These are phyloP conservation scores for Acleris emargana DNA, from an alignment of 2,888 invertebrate genomes.

Conservation along the genomic window DNA sequence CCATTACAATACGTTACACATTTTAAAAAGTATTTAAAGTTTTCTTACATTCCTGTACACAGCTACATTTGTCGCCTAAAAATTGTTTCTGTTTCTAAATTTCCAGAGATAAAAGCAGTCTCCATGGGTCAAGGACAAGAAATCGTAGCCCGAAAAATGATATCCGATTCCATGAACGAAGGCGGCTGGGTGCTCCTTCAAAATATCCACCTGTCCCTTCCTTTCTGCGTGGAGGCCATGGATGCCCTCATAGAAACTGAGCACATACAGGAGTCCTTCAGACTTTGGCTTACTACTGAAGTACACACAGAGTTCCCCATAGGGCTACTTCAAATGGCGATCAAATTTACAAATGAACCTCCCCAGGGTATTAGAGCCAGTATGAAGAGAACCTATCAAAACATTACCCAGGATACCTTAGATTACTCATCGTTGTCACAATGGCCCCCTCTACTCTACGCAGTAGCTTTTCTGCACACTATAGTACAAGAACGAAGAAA, in stretches of 20 bases:
- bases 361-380: slow-evolving; percentile 97
- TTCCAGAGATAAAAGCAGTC: slow-evolving; percentile 89
- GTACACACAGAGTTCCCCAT: slow-evolving; percentile 97
- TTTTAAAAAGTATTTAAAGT: too few species aligned
- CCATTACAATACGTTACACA: too few species aligned
- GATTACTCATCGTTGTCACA: slow-evolving; percentile 96
- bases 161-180: slow-evolving; percentile 89
- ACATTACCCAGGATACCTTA: slow-evolving; percentile 93
- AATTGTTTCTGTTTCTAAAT: background rate
- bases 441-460: slow-evolving; percentile 97
- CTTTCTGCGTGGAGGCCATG: slow-evolving; percentile 96
- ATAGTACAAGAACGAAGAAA: slow-evolving; percentile 97
- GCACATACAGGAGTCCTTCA: slow-evolving; percentile 91
- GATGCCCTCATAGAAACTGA: slow-evolving; percentile 94
- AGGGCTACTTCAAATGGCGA: slow-evolving; percentile 93
- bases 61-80: too few species aligned
- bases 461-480: slow-evolving; percentile 97
- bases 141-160: slow-evolving; percentile 91
- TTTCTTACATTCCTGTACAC: too few species aligned
- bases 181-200: slow-evolving; percentile 98
- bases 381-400: slow-evolving; percentile 96
- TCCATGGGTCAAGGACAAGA: slow-evolving; percentile 99
- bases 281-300: slow-evolving; percentile 98
- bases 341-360: slow-evolving; percentile 98
- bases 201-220: slow-evolving; percentile 97